Evolutionary conservation across 1,140 invertebrate genomes (phyloP).

Genomic region (Anastatus disparis): DNA sequence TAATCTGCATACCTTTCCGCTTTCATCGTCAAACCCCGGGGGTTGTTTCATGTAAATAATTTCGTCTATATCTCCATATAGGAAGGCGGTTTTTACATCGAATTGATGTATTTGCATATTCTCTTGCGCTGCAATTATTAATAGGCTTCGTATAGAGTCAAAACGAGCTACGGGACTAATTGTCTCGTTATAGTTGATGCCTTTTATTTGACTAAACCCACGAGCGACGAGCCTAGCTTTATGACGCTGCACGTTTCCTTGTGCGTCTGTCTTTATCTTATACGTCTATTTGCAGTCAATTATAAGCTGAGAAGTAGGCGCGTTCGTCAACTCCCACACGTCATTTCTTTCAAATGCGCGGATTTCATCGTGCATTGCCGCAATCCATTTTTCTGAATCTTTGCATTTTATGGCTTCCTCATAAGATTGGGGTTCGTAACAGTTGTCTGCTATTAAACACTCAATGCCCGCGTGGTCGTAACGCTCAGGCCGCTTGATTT

Average conservation of each 20-base stretch:
- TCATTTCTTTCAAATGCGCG: constrained; percentile 34
- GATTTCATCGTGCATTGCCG: too few species aligned
- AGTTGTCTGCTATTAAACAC: neutral
- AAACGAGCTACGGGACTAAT: too few species aligned
- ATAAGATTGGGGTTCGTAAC: too few species aligned
- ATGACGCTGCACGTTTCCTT: constrained; percentile 47
- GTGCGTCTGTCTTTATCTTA: constrained; percentile 39
- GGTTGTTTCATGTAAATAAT: constrained; percentile 53
- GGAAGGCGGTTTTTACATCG: too few species aligned
- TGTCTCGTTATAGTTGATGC: too few species aligned
- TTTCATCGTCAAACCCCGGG: too few species aligned
- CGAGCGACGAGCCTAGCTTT: constrained; percentile 62
- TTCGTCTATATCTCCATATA: too few species aligned
- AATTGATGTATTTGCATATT: too few species aligned
- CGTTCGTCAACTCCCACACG: constrained; percentile 35
- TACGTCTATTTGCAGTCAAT: constrained; percentile 17
- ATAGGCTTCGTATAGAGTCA: too few species aligned
- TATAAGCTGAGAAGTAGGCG: constrained; percentile 33
- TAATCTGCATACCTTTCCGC: constrained; percentile 42
- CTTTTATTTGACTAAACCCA: constrained; percentile 54
- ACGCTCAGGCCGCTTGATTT: too few species aligned
- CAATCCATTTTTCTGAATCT: too few species aligned
- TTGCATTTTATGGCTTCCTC: constrained; percentile 42
- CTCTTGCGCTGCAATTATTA: neutral
- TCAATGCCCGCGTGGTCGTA: too few species aligned